phyloP scores from a whole-genome alignment of 1,140 invertebrate genomes.

The Neuroterus valhalla region DNA sequence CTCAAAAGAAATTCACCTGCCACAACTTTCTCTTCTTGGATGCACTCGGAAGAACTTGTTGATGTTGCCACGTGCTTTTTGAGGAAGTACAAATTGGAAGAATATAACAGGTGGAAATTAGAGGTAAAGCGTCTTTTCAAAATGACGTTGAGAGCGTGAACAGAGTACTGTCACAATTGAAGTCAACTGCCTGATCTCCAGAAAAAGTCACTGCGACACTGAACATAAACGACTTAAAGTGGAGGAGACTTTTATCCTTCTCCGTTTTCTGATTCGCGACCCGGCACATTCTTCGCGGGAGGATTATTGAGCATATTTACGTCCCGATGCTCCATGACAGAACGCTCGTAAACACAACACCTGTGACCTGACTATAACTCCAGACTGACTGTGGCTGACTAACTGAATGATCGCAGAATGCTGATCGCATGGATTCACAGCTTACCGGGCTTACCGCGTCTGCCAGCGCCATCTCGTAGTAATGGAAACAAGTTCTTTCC shows the following conservation, averaged over 20 bases:
- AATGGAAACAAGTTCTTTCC: not conserved
- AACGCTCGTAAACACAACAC: constrained; percentile 58
- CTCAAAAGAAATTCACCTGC: not conserved
- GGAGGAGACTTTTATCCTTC: constrained; percentile 41
- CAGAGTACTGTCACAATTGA: constrained; percentile 22
- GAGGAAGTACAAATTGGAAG: not conserved
- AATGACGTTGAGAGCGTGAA: constrained; percentile 29
- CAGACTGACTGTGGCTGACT: constrained; percentile 48
- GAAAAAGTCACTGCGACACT: constrained; percentile 32
- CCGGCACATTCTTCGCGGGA: constrained; percentile 42
- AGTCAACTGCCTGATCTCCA: not conserved
- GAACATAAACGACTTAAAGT: not conserved
- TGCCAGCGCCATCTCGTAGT: constrained; percentile 20
- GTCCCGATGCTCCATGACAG: constrained; percentile 58
- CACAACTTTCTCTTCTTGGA: not conserved
- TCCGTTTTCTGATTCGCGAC: constrained; percentile 47
- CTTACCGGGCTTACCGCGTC: constrained; percentile 26
- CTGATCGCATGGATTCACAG: constrained; percentile 30
- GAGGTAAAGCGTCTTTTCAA: not conserved
- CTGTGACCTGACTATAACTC: constrained; percentile 56
- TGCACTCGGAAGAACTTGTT: not conserved
- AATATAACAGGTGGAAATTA: not conserved
- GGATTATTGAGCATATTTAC: constrained; percentile 50
- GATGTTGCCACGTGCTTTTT: not conserved
- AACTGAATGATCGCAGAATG: constrained; percentile 53